phyloP scores from a whole-genome alignment of 2,888 invertebrate genomes.

The Maniola hyperantus region DNA sequence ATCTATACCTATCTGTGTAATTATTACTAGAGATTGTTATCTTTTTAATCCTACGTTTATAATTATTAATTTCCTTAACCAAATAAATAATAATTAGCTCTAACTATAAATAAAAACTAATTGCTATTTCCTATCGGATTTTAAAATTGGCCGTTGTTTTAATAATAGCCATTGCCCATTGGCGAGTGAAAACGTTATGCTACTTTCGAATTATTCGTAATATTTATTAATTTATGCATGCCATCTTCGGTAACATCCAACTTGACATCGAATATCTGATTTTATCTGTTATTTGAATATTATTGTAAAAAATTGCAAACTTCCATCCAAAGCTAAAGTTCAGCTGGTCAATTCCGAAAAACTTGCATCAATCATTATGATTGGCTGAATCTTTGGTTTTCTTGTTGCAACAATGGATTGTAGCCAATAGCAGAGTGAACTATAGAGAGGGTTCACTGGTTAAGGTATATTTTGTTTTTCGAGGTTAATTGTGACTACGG shows the following conservation, averaged over 20 bases:
- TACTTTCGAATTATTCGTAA: conserved; percentile 27
- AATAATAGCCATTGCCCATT: conserved; percentile 11
- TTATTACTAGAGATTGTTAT: not conserved
- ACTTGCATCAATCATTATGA: no score
- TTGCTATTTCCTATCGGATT: conserved; percentile 10
- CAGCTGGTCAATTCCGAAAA: no score
- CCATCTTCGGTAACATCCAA: conserved; percentile 10
- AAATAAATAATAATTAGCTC: conserved; percentile 7
- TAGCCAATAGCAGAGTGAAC: no score
- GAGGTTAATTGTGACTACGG: no score
- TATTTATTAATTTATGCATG: conserved; percentile 25
- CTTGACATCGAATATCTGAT: conserved; percentile 16
- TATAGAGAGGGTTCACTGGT: no score
- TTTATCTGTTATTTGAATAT: conserved; percentile 17
- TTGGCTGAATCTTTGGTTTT: no score
- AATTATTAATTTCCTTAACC: conserved; percentile 10
- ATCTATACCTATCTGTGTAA: no score
- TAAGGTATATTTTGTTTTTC: no score
- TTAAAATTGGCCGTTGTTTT: conserved; percentile 9
- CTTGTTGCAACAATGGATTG: no score
- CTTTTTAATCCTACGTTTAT: not conserved
- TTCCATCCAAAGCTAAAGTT: no score
- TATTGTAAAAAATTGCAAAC: no score
- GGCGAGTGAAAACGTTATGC: conserved; percentile 25
- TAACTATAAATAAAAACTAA: conserved; percentile 6